phyloP scores from a whole-genome alignment of 1,140 invertebrate species.

The Ptiloglossa arizonensis region DNA sequence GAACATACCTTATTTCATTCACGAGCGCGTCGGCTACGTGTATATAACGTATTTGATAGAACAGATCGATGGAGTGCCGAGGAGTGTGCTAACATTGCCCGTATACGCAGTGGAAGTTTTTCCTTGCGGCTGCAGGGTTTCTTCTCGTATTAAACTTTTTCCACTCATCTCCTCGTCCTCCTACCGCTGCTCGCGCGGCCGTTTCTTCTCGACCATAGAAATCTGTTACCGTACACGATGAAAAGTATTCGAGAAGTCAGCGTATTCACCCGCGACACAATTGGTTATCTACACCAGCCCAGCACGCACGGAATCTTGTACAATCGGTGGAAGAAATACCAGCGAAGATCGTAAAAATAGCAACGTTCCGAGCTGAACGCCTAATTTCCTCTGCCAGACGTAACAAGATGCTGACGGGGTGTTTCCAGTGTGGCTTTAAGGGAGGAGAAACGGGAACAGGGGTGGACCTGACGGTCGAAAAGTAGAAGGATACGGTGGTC shows the following conservation, averaged over 20 bases:
- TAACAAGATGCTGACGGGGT: conserved; percentile 17
- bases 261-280: conserved; percentile 29
- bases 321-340: not conserved
- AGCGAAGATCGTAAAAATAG: too few relatives aligned
- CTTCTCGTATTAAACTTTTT: conserved; percentile 46
- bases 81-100: not conserved
- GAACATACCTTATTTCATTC: conserved; percentile 37
- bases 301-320: too few relatives aligned
- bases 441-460: too few relatives aligned
- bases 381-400: too few relatives aligned
- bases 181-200: not conserved
- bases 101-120: not conserved
- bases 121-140: not conserved
- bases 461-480: not conserved
- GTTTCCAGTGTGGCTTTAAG: not conserved
- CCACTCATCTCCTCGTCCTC: not conserved
- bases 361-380: too few relatives aligned
- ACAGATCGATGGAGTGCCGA: conserved; percentile 20
- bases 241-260: conserved; percentile 30
- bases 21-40: not conserved
- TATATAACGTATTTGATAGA: not conserved
- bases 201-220: conserved; percentile 4
- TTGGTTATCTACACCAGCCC: not conserved
- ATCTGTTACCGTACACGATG: conserved; percentile 26
- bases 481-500: not conserved